Evolutionary conservation across 2,888 invertebrate species (phyloP).

Genomic region (Drosophila anceps): DNA sequence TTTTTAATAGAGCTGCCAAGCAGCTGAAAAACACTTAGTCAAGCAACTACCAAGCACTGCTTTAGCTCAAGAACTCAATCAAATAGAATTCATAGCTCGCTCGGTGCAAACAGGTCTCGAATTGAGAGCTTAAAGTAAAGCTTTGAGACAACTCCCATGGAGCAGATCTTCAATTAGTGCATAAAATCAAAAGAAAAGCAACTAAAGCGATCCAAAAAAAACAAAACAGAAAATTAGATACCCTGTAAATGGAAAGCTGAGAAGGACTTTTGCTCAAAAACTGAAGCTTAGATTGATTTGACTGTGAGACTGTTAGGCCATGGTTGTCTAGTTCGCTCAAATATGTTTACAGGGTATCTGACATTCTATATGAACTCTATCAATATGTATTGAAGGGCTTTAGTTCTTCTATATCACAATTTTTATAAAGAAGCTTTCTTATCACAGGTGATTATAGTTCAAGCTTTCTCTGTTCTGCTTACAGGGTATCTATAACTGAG

Average conservation of each 20-base stretch:
- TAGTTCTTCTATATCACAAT: too few relatives aligned
- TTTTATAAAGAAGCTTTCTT: too few relatives aligned
- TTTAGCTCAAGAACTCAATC: slow-evolving; percentile 26
- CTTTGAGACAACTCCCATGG: slow-evolving; percentile 1
- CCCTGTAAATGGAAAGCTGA: neutral
- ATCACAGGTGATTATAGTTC: too few relatives aligned
- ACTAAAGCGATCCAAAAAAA: neutral
- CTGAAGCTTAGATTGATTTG: neutral
- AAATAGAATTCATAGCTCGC: slow-evolving; percentile 16
- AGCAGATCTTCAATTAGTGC: slow-evolving; percentile 11
- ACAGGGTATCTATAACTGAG: neutral
- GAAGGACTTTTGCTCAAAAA: neutral
- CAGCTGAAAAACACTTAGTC: slow-evolving; percentile 73
- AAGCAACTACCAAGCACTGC: slow-evolving; percentile 61
- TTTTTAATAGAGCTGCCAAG: slow-evolving; percentile 69
- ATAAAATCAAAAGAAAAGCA: neutral
- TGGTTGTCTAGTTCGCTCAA: neutral
- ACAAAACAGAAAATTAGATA: too few relatives aligned
- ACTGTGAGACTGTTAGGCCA: neutral
- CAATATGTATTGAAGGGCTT: too few relatives aligned
- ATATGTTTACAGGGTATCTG: neutral
- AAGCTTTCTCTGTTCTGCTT: neutral
- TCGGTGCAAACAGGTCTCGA: slow-evolving; percentile 4
- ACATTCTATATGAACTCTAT: neutral
- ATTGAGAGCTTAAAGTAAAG: neutral